Conservation (phyloP, 2,888 invertebrate species). For the Eudemis profundana region DNA sequence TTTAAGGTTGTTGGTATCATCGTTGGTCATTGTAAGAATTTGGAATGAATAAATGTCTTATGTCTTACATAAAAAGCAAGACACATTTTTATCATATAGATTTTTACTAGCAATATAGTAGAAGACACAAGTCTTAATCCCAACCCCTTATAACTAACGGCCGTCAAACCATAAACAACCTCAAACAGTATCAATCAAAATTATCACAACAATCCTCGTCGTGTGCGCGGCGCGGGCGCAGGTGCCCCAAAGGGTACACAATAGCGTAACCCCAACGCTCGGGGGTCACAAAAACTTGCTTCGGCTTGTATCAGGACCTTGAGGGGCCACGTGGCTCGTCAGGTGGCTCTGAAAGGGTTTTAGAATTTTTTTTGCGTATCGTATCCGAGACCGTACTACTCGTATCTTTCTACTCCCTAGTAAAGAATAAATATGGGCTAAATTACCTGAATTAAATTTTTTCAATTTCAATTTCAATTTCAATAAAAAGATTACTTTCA, state of each 20-base stretch:
- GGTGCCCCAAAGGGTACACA: constrained; percentile 26
- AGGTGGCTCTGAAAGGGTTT: constrained; percentile 22
- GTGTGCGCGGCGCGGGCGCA: constrained; percentile 35
- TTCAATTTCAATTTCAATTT: no score
- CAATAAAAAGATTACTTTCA: no score
- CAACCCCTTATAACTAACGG: background rate
- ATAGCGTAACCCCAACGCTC: constrained; percentile 27
- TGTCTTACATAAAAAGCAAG: no score
- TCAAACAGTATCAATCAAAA: constrained; percentile 29
- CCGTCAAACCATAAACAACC: background rate
- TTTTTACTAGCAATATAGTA: no score
- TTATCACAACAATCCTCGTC: constrained; percentile 6
- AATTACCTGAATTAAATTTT: no score
- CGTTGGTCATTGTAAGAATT: no score
- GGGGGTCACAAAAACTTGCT: constrained; percentile 24
- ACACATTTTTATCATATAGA: no score
- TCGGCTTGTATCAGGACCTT: constrained; percentile 25
- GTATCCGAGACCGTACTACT: no score
- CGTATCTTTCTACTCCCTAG: no score
- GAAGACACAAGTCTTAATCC: no score
- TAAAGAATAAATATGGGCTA: background rate
- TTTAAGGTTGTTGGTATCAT: no score
- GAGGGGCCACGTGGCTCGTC: constrained; percentile 31
- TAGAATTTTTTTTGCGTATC: constrained; percentile 35
- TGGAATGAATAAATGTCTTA: no score